Base-by-base conservation (phyloP, 2,113 vertebrate species). In the Anoura caudifer region DNA sequence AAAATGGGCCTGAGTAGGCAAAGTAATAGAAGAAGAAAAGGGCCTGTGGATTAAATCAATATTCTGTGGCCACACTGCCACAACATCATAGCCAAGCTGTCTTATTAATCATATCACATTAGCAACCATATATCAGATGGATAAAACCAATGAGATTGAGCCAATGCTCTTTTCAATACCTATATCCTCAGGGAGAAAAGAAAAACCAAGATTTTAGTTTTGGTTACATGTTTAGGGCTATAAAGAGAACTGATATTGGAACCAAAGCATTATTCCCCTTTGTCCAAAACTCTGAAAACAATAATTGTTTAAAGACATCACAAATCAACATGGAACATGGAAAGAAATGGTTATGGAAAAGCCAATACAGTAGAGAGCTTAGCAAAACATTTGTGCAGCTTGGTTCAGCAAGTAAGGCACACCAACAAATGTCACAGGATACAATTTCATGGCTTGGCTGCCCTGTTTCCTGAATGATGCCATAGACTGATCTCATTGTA, bases 341-440 rank as follows among this genome's bases (percentile, higher is more conserved):
- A 87, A 20, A 28, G 77, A 95, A 50, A 77, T 4, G 33, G 43
- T 70, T 90, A 36, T 3, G 90, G 28, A 93, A 73, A 89, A 90
- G 38, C n/a, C 2, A 11, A 7, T 20, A 52, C 0, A 50, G 54
- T 26, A 38, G 47, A 72, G 7, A 83, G 1, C 1, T 0, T 10
- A 84, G 20, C 43, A 45, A 80, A 63, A 61, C 0, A 2, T 52
- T 41, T 88, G 7, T 33, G 61, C 31, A 83, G 41, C 61, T 97
- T 84, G 61, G 24, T 96, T 97, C 88, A 97, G 87, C 67, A 90
- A 93, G 72, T 41, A 72, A 91, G 94, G 81, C 69, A 41, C 19
- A 80, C 4, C 36, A 59, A 20, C 0, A 69, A 85, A 90, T 0
- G 22, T 72, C 59, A 72, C 45, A 54, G 63, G 7, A 4, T 85